Evolutionary conservation across 2,797 vertebrate genomes (phyloP).

Genomic region (Tapirus indicus): DNA sequence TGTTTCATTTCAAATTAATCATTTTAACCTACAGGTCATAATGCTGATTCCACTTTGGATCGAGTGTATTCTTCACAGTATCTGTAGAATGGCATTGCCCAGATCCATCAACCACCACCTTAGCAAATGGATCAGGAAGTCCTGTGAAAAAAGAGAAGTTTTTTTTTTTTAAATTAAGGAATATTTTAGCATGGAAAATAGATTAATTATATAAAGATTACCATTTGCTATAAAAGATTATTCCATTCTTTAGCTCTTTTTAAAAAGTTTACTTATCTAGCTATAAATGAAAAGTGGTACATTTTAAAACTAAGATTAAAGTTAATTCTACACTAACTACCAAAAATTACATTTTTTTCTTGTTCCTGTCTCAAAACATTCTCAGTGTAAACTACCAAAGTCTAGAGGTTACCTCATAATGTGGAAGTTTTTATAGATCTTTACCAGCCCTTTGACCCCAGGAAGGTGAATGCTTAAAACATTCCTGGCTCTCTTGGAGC

Average conservation of each 20-base stretch:
- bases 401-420: conserved; percentile 5
- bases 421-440: conserved; percentile 14
- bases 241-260: neutral
- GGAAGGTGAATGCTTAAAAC: conserved; percentile 37
- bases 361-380: neutral
- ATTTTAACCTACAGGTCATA: conserved; percentile 97
- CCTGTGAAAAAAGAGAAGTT: conserved; percentile 88
- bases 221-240: conserved; percentile 47
- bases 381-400: conserved; percentile 44
- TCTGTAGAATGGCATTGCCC: conserved; percentile 99
- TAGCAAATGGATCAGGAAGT: conserved; percentile 98
- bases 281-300: neutral
- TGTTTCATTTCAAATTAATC: conserved; percentile 79
- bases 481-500: neutral
- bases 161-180: conserved; percentile 68
- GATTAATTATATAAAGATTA: conserved; percentile 54
- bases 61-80: conserved; percentile 99
- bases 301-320: conserved; percentile 59
- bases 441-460: neutral
- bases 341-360: conserved; percentile 46
- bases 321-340: conserved; percentile 41
- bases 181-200: conserved; percentile 60
- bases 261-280: conserved; percentile 23
- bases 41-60: conserved; percentile 99
- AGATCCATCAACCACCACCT: conserved; percentile 98